These are phyloP conservation scores for Himalopsyche tibetana DNA, from an alignment of 2,888 invertebrate species.

Conservation along the genomic window DNA sequence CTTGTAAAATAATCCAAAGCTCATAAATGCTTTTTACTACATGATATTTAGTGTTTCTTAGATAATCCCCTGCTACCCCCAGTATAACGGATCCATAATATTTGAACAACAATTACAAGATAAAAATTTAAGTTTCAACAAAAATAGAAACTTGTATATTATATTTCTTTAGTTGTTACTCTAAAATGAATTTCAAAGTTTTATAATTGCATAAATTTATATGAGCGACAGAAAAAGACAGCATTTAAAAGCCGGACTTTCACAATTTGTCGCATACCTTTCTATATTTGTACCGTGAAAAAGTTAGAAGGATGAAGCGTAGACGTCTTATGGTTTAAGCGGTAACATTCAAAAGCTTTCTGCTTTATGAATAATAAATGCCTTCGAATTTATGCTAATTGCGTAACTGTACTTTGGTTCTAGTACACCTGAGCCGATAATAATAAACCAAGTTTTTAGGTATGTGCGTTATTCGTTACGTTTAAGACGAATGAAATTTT, in stretches of 20 bases:
- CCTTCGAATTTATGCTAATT: slow-evolving; percentile 63
- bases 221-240: too few relatives aligned
- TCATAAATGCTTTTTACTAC: too few relatives aligned
- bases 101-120: too few relatives aligned
- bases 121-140: too few relatives aligned
- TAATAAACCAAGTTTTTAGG: slow-evolving; percentile 38
- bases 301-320: slow-evolving; percentile 45
- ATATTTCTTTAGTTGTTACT: too few relatives aligned
- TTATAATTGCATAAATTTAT: too few relatives aligned
- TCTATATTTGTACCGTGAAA: slow-evolving; percentile 44
- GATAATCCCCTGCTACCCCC: too few relatives aligned
- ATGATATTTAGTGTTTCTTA: too few relatives aligned
- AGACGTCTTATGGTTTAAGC: slow-evolving; percentile 49
- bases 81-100: too few relatives aligned
- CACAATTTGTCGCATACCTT: slow-evolving; percentile 32
- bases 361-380: slow-evolving; percentile 61
- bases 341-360: slow-evolving; percentile 62
- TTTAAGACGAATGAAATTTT: slow-evolving; percentile 4
- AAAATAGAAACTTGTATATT: too few relatives aligned
- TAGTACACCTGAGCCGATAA: slow-evolving; percentile 34
- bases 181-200: too few relatives aligned
- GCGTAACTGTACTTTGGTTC: slow-evolving; percentile 45
- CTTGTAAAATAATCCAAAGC: too few relatives aligned
- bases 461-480: neutral
- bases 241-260: neutral